Evolutionary conservation across 2,113 vertebrate genomes (phyloP), one percentile per base, ranked within the genome.

Genomic region (Sinosuthora webbiana): DNA sequence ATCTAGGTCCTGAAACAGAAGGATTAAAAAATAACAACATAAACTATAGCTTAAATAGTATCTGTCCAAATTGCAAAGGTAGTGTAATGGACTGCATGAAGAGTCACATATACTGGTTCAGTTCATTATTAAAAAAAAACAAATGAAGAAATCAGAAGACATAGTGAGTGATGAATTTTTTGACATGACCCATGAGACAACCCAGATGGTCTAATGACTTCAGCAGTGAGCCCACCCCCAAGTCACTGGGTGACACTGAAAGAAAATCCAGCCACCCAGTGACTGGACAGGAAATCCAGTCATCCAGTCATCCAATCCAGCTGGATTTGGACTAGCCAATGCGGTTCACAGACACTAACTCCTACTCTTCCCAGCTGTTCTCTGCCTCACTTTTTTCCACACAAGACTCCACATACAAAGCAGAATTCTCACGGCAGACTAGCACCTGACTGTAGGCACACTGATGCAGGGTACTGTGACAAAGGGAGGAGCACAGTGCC

Each of bases 391-490:
- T 5, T 31, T 64, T 59, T 19, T 6, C 31, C 25, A 28, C 15
- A 19, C 21, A 68, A 76, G 24, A 9, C 18, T 28, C 56, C 22
- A 4, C 4, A 52, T 19, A 22, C 24, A 49, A 76, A 92, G 45
- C 15, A 44, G 57, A 41, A 82, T 56, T 64, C 35, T 33, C 30
- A 21, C 6, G 31, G 22, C 60, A 82, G 60, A 41, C 30, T 33
- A 47, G 7, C 28, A 56, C 6, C 21, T 1, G 2, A 28, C 22
- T 15, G 45, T 0, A 41, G 35, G 62, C 9, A 60, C 20, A 7
- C 0, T 4, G 22, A 4, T 3, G 23, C 4, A 18, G 6, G 31
- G 35, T 18, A 71, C 39, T 7, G 11, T 1, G 4, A 49, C 13
- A 14, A 68, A 59, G 25, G 1, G 7, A 27, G 65, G 27, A 60